Conservation (phyloP, 1,140 invertebrate genomes). For the Centruroides sculpturatus region DNA sequence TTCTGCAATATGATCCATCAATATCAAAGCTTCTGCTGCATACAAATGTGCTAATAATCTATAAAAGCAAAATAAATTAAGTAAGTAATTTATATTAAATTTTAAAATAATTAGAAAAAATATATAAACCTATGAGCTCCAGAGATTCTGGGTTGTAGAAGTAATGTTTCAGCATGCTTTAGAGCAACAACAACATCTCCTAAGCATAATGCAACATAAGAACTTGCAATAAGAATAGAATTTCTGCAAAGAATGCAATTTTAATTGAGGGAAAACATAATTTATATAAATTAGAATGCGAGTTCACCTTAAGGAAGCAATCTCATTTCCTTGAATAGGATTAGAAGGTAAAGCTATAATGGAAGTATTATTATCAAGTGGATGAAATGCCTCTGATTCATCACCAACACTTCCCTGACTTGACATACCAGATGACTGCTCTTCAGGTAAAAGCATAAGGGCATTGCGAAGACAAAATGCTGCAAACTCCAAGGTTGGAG, state of each 20-base stretch:
- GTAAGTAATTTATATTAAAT: not conserved
- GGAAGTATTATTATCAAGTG: not conserved
- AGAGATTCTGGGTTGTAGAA: slow-evolving; percentile 46
- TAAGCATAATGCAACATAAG: slow-evolving; percentile 69
- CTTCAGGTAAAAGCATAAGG: slow-evolving; percentile 38
- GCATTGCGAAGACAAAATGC: slow-evolving; percentile 75
- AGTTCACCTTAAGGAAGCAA: slow-evolving; percentile 4
- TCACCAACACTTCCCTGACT: not conserved
- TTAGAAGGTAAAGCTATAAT: slow-evolving; percentile 9
- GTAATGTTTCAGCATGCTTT: slow-evolving; percentile 51
- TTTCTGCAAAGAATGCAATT: slow-evolving; percentile 2
- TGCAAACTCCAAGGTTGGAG: slow-evolving; percentile 77
- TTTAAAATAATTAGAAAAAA: not conserved
- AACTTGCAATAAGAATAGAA: slow-evolving; percentile 56
- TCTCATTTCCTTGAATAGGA: slow-evolving; percentile 13
- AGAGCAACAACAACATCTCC: slow-evolving; percentile 70
- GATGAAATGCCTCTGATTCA: not conserved
- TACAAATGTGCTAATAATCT: slow-evolving; percentile 60
- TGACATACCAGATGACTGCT: not conserved
- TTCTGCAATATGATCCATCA: slow-evolving; percentile 63
- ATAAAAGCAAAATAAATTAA: slow-evolving; percentile 1
- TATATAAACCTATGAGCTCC: slow-evolving; percentile 42
- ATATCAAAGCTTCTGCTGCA: slow-evolving; percentile 72
- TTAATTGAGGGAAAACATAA: not conserved
- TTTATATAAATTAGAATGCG: not conserved